These are phyloP conservation scores for Periplaneta americana DNA, from an alignment of 1,140 invertebrate genomes.

Conservation along the genomic window DNA sequence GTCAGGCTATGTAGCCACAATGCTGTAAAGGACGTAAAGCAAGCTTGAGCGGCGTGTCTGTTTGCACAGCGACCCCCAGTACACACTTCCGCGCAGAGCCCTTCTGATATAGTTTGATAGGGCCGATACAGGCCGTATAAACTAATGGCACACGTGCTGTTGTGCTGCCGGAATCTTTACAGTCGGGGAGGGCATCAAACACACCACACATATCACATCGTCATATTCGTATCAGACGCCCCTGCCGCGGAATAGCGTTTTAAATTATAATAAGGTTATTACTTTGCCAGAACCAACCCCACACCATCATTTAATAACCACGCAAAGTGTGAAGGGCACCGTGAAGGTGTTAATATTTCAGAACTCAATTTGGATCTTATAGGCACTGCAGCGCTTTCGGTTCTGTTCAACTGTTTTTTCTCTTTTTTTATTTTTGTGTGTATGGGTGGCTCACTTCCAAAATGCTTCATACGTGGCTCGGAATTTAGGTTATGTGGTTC, in stretches of 20 bases:
- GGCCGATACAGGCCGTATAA: background rate
- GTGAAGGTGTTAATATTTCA: constrained; percentile 2
- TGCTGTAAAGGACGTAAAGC: too few relatives aligned
- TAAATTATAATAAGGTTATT: constrained; percentile 14
- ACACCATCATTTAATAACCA: constrained; percentile 10
- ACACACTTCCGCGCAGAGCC: background rate
- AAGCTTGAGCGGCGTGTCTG: too few relatives aligned
- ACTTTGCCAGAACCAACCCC: background rate
- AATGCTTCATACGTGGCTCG: background rate
- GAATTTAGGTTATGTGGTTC: background rate
- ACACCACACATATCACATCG: background rate
- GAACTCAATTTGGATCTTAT: constrained; percentile 12
- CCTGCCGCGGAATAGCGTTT: constrained; percentile 2
- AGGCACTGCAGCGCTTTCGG: background rate
- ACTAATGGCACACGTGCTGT: background rate
- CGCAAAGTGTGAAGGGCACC: constrained; percentile 5
- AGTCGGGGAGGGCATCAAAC: background rate
- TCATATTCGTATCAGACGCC: background rate
- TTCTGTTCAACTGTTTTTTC: too few relatives aligned
- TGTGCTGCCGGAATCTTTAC: background rate
- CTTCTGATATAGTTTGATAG: background rate
- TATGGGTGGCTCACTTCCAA: background rate
- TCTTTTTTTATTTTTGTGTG: background rate
- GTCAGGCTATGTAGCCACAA: too few relatives aligned
- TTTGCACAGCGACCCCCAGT: too few relatives aligned